phyloP scores from a whole-genome alignment of 2,888 invertebrate species.

The Helleia helle region DNA sequence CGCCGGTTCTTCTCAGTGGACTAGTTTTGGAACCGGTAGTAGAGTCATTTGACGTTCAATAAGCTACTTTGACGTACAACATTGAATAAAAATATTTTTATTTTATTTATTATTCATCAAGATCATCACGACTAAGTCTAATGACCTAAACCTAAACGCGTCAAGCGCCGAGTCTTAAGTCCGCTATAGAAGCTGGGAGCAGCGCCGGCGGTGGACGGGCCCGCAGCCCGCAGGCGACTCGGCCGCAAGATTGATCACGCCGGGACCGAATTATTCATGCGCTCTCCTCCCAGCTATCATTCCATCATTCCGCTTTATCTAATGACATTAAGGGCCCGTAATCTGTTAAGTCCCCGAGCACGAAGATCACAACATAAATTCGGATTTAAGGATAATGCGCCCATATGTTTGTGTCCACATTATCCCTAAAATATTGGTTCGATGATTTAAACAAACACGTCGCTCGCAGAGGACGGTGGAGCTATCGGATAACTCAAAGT shows the following conservation, averaged over 20 bases:
- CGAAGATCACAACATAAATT: constrained; percentile 11
- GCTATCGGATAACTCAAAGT: too few relatives aligned
- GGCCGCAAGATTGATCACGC: constrained; percentile 9
- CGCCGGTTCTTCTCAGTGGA: too few relatives aligned
- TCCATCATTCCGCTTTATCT: constrained; percentile 19
- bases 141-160: too few relatives aligned
- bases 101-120: too few relatives aligned
- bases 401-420: background rate
- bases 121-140: too few relatives aligned
- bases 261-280: constrained; percentile 11
- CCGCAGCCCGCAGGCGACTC: background rate
- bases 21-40: too few relatives aligned
- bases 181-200: background rate
- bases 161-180: too few relatives aligned
- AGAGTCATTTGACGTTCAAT: too few relatives aligned
- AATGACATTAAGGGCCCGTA: constrained; percentile 13
- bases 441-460: constrained; percentile 6
- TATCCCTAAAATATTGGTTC: constrained; percentile 3
- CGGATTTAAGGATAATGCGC: constrained; percentile 6
- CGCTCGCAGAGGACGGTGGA: too few relatives aligned
- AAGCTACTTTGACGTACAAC: too few relatives aligned
- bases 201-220: background rate
- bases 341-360: constrained; percentile 9
- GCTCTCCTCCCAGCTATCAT: constrained; percentile 15
- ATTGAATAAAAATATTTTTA: too few relatives aligned